Conservation (phyloP, 1,140 invertebrate genomes). For the Trichonephila clavipes region DNA sequence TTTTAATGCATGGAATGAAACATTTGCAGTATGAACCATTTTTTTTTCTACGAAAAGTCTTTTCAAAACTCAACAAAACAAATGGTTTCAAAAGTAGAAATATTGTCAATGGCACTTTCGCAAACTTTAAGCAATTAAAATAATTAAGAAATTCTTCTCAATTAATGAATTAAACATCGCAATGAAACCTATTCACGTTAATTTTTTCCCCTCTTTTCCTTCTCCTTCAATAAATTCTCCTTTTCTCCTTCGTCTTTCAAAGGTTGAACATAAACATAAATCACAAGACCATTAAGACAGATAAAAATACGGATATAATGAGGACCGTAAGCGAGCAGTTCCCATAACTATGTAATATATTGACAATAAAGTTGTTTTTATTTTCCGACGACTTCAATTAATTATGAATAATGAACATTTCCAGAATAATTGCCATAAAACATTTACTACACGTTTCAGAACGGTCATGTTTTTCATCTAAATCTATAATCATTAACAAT, state of each 20-base stretch:
- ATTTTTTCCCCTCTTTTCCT: background rate
- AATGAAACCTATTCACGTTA: conserved; percentile 17
- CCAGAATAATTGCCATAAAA: conserved; percentile 74
- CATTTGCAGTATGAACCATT: too few species aligned
- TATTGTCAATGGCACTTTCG: background rate
- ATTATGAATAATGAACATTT: conserved; percentile 74
- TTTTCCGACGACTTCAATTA: conserved; percentile 66
- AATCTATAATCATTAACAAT: conserved; percentile 77
- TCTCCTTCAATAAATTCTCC: background rate
- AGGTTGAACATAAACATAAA: conserved; percentile 67
- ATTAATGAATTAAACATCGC: conserved; percentile 38
- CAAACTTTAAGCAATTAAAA: background rate
- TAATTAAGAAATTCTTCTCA: conserved; percentile 18
- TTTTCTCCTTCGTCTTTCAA: conserved; percentile 33
- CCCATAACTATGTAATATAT: conserved; percentile 68
- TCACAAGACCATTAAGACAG: conserved; percentile 58
- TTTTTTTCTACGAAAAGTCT: too few species aligned
- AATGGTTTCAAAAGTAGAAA: background rate
- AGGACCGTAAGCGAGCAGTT: conserved; percentile 25
- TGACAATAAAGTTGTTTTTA: conserved; percentile 76
- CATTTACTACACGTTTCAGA: conserved; percentile 67
- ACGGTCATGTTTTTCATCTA: conserved; percentile 73
- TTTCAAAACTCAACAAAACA: too few species aligned
- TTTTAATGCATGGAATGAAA: too few species aligned
- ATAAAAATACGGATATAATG: conserved; percentile 68